Conservation (phyloP, 2,888 invertebrate species). For the Synanthedon andrenaeformis region DNA sequence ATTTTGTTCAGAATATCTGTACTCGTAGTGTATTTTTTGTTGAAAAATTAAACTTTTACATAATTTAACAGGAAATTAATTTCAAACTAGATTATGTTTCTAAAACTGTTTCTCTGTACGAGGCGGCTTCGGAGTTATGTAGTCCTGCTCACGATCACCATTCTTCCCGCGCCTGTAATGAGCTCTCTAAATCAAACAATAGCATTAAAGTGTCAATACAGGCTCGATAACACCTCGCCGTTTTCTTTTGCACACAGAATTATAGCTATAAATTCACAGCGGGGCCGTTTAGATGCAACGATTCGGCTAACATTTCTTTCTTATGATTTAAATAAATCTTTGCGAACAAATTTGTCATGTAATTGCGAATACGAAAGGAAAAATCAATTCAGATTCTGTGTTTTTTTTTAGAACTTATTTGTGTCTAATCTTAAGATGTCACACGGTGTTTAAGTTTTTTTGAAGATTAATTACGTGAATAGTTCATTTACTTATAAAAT, state of each 20-base stretch:
- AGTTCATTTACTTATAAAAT: too few species aligned
- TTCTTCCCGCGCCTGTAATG: conserved; percentile 60
- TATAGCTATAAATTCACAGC: conserved; percentile 58
- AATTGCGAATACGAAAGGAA: too few species aligned
- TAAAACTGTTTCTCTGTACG: not conserved
- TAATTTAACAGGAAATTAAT: not conserved
- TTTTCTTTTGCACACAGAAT: conserved; percentile 62
- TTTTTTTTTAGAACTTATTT: too few species aligned
- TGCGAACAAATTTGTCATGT: not conserved
- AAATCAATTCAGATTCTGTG: too few species aligned
- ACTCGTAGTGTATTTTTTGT: too few species aligned
- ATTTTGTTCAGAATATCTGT: too few species aligned
- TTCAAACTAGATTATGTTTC: not conserved
- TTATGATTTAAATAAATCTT: not conserved
- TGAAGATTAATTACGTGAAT: too few species aligned
- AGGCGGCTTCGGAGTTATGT: conserved; percentile 29
- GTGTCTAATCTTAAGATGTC: too few species aligned
- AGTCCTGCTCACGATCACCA: conserved; percentile 44
- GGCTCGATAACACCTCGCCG: conserved; percentile 63
- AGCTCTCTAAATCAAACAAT: conserved; percentile 69
- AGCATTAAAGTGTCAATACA: conserved; percentile 69
- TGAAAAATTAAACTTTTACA: too few species aligned
- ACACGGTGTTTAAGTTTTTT: too few species aligned
- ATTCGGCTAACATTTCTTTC: conserved; percentile 10
- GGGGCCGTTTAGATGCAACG: conserved; percentile 36